Evolutionary conservation across 2,113 vertebrate species (phyloP).

Genomic region (Sigmodon hispidus): DNA sequence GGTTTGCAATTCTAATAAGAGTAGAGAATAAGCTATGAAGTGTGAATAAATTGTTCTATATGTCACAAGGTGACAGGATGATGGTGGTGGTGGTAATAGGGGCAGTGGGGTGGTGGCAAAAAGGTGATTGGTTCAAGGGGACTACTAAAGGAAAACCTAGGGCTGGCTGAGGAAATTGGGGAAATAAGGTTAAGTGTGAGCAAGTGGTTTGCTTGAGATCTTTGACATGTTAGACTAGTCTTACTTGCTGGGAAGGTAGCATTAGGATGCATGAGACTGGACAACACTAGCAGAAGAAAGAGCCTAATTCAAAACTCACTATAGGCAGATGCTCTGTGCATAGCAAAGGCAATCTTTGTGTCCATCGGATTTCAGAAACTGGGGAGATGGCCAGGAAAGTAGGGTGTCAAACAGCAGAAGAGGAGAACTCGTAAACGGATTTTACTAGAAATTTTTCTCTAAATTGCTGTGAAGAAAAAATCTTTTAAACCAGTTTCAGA

Average conservation of each 20-base stretch:
- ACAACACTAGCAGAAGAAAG: not conserved
- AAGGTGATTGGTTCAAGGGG: not conserved
- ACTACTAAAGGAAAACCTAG: not conserved
- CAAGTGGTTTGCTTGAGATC: not conserved
- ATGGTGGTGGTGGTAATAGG: not conserved
- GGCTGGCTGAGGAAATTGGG: not conserved
- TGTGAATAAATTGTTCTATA: not conserved
- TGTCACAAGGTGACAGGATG: not conserved
- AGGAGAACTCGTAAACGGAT: not conserved
- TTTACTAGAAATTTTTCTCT: slow-evolving; percentile 44
- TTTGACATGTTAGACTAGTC: not conserved
- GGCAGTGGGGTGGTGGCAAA: not conserved
- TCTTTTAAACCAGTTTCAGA: slow-evolving; percentile 61
- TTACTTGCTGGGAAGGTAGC: not conserved
- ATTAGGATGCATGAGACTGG: not conserved
- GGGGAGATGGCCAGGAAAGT: fast-evolving
- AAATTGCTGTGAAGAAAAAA: slow-evolving; percentile 51
- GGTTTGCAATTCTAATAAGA: not conserved
- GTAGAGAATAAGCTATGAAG: not conserved
- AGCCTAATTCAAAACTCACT: not conserved
- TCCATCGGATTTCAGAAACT: not conserved
- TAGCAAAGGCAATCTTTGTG: not conserved
- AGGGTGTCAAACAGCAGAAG: not conserved
- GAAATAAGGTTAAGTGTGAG: not conserved
- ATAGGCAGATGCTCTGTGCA: not conserved